Conservation (phyloP, 2,888 invertebrate genomes). For the Phytoseiulus persimilis region DNA sequence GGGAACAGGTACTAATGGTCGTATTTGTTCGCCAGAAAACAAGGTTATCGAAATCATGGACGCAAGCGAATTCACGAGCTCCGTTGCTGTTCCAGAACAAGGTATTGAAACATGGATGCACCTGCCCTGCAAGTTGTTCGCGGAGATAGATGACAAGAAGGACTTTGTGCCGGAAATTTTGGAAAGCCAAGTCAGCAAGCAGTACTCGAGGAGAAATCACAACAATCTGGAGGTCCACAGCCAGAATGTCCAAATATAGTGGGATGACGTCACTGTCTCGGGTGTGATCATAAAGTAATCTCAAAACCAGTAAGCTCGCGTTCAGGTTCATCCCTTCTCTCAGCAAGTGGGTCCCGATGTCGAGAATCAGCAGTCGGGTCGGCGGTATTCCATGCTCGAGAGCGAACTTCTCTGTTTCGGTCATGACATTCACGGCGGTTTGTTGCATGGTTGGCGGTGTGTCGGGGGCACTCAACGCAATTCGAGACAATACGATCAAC, state of each 20-base stretch:
- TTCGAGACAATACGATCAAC: too few species aligned
- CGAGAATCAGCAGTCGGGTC: background rate
- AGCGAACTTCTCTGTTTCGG: background rate
- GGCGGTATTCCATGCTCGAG: background rate
- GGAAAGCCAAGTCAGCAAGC: background rate
- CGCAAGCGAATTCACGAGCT: background rate
- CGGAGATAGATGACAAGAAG: background rate
- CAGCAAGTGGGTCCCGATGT: background rate
- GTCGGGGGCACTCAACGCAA: too few species aligned
- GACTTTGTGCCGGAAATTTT: background rate
- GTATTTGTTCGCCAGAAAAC: background rate
- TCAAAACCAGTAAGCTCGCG: background rate
- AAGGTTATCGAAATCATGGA: background rate
- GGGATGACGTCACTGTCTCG: background rate
- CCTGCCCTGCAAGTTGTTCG: background rate
- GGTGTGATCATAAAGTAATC: background rate
- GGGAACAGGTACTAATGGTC: background rate
- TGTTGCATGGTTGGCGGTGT: too few species aligned
- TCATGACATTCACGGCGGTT: too few species aligned
- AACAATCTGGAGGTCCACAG: background rate
- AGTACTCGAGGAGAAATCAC: background rate
- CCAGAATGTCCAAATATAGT: background rate
- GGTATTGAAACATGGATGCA: background rate
- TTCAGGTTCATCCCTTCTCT: background rate
- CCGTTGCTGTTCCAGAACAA: background rate